These are phyloP conservation scores for Dipodomys spectabilis DNA, from an alignment of 2,113 vertebrate genomes.

Conservation along the genomic window DNA sequence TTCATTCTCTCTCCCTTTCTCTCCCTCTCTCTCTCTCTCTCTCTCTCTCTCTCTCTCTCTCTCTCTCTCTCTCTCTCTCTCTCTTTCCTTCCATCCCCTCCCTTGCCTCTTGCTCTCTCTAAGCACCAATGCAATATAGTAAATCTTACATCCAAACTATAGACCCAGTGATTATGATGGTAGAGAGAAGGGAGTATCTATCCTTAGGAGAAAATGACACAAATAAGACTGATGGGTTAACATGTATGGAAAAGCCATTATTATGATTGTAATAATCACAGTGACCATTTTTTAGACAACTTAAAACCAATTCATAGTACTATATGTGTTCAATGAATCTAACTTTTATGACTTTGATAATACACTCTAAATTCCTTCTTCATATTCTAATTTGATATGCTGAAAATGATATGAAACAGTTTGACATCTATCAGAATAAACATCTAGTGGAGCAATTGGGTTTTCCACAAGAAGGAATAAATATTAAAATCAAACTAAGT, in stretches of 20 bases:
- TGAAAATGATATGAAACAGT: background rate
- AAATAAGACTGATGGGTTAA: background rate
- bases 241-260: background rate
- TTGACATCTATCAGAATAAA: background rate
- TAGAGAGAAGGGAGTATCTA: background rate
- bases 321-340: background rate
- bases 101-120: background rate
- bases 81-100: too few relatives aligned
- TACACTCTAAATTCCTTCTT: background rate
- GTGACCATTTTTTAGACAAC: background rate
- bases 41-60: too few relatives aligned
- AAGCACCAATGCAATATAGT: background rate
- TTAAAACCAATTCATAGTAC: background rate
- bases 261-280: background rate
- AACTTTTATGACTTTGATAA: background rate
- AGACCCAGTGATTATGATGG: background rate
- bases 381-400: background rate
- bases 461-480: slow-evolving; percentile 37
- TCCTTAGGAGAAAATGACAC: background rate
- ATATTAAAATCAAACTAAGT: slow-evolving; percentile 36
- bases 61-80: too few relatives aligned
- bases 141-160: background rate
- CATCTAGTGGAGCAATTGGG: background rate
- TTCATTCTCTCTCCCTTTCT: too few relatives aligned
- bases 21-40: too few relatives aligned